Percentiles rank a stretch among this genome's conserved stretches.
These are phyloP conservation scores for Aphaenogaster ashmeadi DNA, from an alignment of 1,140 invertebrate genomes.

Conservation along the genomic window DNA sequence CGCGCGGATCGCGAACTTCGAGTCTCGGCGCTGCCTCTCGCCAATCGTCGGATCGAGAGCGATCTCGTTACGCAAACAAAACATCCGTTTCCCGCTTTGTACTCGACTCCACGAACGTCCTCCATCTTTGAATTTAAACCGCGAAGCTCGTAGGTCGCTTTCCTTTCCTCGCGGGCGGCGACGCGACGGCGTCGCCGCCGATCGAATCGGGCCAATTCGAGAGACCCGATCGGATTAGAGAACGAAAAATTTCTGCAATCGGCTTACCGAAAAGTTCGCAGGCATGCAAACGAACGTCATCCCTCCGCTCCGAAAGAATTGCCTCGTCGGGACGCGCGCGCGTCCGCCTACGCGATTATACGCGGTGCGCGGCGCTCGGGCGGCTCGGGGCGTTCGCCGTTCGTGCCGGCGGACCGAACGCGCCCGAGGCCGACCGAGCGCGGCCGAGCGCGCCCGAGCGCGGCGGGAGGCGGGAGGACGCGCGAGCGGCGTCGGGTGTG, in stretches of 20 bases:
- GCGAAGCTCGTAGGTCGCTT: background rate
- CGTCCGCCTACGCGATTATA: conserved; percentile 2
- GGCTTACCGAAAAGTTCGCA: background rate
- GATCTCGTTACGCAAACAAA: background rate
- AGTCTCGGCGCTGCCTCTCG: background rate
- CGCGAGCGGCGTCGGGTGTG: conserved; percentile 63
- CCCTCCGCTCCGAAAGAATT: conserved; percentile 2
- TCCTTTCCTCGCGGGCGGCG: background rate
- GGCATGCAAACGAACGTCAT: background rate
- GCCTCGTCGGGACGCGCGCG: background rate
- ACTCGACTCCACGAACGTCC: background rate
- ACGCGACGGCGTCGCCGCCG: background rate
- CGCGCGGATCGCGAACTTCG: background rate
- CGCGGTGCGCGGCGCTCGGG: background rate
- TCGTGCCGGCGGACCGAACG: background rate
- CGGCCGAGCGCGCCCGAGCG: background rate
- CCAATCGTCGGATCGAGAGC: background rate
- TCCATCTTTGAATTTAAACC: conserved; percentile 22
- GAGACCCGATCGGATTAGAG: background rate
- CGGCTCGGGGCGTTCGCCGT: background rate
- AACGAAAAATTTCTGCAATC: background rate
- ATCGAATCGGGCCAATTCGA: background rate
- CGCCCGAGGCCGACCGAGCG: background rate
- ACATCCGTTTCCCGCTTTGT: background rate
- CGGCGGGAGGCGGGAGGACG: conserved; percentile 21